phyloP scores from a whole-genome alignment of 2,113 vertebrate genomes.

The Vicugna pacos region DNA sequence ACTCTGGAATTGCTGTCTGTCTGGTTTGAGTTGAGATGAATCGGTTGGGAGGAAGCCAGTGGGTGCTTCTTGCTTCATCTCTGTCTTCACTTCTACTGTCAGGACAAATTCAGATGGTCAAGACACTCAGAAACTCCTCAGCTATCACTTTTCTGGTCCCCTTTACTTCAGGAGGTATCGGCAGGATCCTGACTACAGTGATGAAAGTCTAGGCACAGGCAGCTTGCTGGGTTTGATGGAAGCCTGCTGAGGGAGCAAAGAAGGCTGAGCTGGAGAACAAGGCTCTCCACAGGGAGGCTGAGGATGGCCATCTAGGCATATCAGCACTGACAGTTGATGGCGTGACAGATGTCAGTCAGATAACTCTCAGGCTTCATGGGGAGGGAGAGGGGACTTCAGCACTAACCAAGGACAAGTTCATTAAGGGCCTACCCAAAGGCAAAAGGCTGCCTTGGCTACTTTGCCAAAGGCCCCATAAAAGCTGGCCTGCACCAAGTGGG shows the following conservation, averaged over 20 bases:
- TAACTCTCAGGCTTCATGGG: background rate
- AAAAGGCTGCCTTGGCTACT: background rate
- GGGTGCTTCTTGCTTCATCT: conserved; percentile 81
- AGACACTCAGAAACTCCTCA: background rate
- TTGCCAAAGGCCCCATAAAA: background rate
- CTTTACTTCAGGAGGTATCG: background rate
- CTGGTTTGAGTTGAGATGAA: conserved; percentile 73
- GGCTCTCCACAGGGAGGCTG: background rate
- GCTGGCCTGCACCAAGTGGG: background rate
- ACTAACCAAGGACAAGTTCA: conserved; percentile 6
- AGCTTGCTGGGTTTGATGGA: background rate
- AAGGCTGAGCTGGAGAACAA: background rate
- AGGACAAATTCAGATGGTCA: conserved; percentile 50
- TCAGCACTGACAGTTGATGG: background rate
- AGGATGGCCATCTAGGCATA: background rate
- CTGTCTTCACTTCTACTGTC: conserved; percentile 82
- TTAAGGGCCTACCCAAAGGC: background rate
- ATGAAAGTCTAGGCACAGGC: background rate
- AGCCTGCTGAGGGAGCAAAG: background rate
- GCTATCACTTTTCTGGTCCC: background rate
- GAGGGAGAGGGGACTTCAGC: background rate
- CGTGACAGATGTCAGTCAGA: background rate
- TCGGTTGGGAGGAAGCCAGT: conserved; percentile 70
- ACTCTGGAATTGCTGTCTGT: conserved; percentile 82
- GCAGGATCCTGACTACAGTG: background rate